phyloP scores from a whole-genome alignment of 2,113 vertebrate genomes.

The Galeopterus variegatus region DNA sequence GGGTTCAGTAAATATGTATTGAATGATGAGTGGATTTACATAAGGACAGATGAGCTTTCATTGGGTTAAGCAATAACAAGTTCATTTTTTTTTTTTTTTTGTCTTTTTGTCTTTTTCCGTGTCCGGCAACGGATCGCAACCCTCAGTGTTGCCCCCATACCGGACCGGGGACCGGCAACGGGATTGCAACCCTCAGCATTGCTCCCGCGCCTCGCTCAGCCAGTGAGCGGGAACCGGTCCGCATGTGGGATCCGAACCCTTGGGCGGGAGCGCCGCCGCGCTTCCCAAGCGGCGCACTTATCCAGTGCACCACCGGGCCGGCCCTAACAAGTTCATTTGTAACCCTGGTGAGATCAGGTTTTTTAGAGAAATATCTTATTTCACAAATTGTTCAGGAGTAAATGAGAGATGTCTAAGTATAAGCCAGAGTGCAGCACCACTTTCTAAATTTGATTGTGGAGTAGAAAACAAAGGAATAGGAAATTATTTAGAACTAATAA shows the following conservation, averaged over 20 bases:
- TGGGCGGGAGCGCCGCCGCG: no score
- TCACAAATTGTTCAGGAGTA: neutral
- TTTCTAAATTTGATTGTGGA: neutral
- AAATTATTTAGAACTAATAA: neutral
- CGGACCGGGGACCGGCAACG: no score
- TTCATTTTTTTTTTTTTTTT: no score
- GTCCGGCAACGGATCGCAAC: no score
- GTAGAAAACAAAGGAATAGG: neutral
- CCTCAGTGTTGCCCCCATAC: no score
- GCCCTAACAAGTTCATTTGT: neutral
- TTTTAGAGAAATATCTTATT: constrained; percentile 31
- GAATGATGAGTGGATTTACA: neutral
- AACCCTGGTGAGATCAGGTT: neutral
- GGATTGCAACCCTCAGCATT: no score
- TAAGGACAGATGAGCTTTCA: neutral
- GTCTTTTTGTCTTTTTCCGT: no score
- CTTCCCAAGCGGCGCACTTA: no score
- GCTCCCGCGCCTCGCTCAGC: no score
- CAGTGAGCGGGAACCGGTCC: no score
- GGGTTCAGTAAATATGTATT: neutral
- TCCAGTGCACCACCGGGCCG: no score
- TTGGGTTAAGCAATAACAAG: neutral
- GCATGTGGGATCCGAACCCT: no score
- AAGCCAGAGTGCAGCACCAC: neutral
- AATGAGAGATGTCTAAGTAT: neutral